Evolutionary conservation across 2,113 vertebrate species (phyloP).

Genomic region (Ifrita kowaldi): DNA sequence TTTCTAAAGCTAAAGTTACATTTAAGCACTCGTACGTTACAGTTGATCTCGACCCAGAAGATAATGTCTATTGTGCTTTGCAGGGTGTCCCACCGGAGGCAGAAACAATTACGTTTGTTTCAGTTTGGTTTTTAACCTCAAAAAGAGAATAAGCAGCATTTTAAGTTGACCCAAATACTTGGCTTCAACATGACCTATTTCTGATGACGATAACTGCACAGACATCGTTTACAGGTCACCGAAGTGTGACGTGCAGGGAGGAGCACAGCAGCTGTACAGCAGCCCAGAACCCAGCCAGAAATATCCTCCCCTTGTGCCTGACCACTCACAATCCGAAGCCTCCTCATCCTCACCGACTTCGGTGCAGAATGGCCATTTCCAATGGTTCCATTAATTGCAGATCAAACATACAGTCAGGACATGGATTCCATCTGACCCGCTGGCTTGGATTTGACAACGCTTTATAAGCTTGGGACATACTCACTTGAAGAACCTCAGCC

Average conservation of each 20-base stretch:
- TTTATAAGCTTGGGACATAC: neutral
- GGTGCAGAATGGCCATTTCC: neutral
- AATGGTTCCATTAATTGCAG: neutral
- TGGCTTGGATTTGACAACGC: neutral
- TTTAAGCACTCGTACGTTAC: neutral
- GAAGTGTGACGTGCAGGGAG: neutral
- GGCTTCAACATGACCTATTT: neutral
- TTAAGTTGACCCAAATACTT: neutral
- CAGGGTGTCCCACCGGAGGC: neutral
- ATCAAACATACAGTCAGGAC: neutral
- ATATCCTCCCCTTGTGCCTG: too few species aligned
- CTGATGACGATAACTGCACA: neutral
- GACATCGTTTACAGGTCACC: neutral
- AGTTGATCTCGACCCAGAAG: neutral
- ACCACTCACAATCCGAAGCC: neutral
- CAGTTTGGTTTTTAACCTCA: neutral
- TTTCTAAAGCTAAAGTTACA: neutral
- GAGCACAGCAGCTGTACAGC: neutral
- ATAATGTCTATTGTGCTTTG: neutral
- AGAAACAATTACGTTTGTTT: neutral
- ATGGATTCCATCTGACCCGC: fast-evolving
- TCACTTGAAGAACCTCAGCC: neutral
- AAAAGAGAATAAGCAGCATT: neutral
- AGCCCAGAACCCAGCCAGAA: neutral
- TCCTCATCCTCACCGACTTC: neutral